A percentile compares a stretch with the other conserved stretches of the same genome.
These are phyloP conservation scores for Drosophila orena DNA, from an alignment of 1,140 invertebrate species.

Conservation along the genomic window DNA sequence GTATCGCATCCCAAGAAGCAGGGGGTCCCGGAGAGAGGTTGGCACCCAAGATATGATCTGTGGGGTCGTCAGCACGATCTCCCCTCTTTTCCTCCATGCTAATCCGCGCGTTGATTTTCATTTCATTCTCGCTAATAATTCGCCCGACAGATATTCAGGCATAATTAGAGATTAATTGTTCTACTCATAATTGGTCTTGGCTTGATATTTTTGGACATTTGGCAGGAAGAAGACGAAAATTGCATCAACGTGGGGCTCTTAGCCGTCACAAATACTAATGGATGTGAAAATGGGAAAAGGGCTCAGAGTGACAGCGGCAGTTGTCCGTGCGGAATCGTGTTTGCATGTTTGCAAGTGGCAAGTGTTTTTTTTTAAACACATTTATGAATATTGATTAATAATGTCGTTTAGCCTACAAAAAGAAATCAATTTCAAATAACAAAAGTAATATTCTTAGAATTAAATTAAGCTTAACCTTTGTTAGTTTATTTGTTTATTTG, in stretches of 20 bases:
- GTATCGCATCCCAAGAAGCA: neutral
- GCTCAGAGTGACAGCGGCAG: conserved; percentile 64
- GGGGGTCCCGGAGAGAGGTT: neutral
- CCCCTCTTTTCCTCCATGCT: conserved; percentile 5
- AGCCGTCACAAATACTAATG: conserved; percentile 21
- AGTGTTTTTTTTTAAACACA: neutral
- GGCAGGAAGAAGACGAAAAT: conserved; percentile 50
- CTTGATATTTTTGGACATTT: conserved; percentile 75
- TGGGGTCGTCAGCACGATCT: conserved; percentile 60
- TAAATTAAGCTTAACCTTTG: no score
- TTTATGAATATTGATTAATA: no score
- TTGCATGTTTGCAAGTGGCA: conserved; percentile 9
- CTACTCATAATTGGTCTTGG: conserved; percentile 79
- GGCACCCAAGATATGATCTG: conserved; percentile 48
- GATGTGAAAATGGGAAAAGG: conserved; percentile 12
- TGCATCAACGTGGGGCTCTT: conserved; percentile 50
- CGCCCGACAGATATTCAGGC: conserved; percentile 79
- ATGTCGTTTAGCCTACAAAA: no score
- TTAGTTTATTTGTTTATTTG: no score
- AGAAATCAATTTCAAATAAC: no score
- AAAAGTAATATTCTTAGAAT: no score
- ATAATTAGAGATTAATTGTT: conserved; percentile 84
- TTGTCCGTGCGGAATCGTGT: conserved; percentile 64
- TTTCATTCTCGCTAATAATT: conserved; percentile 74
- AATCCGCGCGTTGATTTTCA: conserved; percentile 58